Evolutionary conservation across 2,113 vertebrate genomes (phyloP).

Genomic region (Urocolius indicus): DNA sequence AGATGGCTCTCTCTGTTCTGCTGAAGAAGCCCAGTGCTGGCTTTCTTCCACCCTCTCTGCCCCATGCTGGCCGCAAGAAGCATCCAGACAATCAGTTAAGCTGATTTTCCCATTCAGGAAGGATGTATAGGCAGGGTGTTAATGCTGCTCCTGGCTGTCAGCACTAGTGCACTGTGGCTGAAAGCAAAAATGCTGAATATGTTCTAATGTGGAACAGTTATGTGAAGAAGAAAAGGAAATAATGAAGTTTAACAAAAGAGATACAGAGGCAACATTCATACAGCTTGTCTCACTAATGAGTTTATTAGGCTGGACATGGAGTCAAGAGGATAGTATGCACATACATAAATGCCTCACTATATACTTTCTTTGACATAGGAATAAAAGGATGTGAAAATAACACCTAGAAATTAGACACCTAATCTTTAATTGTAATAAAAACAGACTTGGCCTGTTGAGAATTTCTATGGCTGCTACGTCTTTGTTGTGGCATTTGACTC

Average conservation of each 20-base stretch:
- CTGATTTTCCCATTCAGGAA: not conserved
- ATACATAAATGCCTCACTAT: not conserved
- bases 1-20: not conserved
- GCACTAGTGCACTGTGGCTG: not conserved
- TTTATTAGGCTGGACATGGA: not conserved
- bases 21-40: not conserved
- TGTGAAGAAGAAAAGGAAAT: not conserved
- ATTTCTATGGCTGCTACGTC: not conserved
- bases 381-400: constrained; percentile 10
- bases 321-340: not conserved
- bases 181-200: not conserved
- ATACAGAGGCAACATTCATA: not conserved
- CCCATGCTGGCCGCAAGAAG: not conserved
- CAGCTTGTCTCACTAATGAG: not conserved
- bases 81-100: not conserved
- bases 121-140: not conserved
- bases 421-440: not conserved
- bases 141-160: not conserved
- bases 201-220: not conserved
- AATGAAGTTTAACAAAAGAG: not conserved
- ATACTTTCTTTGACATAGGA: not conserved
- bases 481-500: not conserved
- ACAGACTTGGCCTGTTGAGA: not conserved
- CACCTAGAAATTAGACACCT: not conserved
- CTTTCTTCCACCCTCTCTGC: not conserved